phyloP scores from a whole-genome alignment of 2,113 vertebrate genomes.

The Tonatia bakeri region DNA sequence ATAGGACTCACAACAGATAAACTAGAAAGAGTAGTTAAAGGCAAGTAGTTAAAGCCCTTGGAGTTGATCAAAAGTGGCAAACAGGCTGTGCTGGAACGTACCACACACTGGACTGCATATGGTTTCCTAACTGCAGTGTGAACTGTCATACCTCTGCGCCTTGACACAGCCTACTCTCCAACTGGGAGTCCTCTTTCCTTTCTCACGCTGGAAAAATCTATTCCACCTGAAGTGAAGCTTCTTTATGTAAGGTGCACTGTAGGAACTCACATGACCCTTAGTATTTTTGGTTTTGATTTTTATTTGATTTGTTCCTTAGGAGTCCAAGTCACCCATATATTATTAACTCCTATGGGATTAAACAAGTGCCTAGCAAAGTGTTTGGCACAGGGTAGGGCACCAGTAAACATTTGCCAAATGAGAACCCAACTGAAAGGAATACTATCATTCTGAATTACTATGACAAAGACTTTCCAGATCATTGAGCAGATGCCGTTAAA shows the following conservation, averaged over 20 bases:
- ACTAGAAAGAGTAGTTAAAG: background rate
- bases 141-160: background rate
- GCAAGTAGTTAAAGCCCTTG: background rate
- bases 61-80: background rate
- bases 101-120: background rate
- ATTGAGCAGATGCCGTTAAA: background rate
- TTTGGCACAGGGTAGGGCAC: background rate
- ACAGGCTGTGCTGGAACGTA: background rate
- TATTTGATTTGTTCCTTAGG: background rate
- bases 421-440: constrained; percentile 8
- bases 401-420: background rate
- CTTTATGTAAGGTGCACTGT: background rate
- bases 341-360: background rate
- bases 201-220: background rate
- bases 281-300: background rate
- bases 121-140: background rate
- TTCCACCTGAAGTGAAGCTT: background rate
- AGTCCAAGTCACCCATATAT: background rate
- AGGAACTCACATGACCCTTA: background rate
- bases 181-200: background rate
- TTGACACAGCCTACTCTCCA: background rate
- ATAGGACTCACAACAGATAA: background rate
- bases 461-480: constrained; percentile 2
- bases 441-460: background rate
- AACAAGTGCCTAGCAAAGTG: background rate